Evolutionary conservation across 2,888 invertebrate genomes (phyloP), one percentile per base, ranked within the genome.

Genomic region (Entomobrya multifasciata): DNA sequence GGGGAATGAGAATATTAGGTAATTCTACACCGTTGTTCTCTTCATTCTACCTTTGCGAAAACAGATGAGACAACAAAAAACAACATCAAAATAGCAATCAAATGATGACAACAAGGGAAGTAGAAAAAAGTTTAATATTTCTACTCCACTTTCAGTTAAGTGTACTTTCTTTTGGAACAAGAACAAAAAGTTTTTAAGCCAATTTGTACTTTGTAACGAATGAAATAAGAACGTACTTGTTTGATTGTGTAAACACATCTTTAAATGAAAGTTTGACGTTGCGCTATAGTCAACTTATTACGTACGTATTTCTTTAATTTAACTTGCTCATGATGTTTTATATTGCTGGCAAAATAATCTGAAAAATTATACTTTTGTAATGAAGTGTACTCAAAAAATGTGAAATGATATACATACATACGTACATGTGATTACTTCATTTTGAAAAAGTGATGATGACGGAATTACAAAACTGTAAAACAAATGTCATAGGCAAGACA

Each of bases 361-460:
- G 11, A 4, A 52, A 52, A 20, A 52, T 17, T 8, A 52, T 52
- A 20, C 8, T 36, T 4, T 8, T 8, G 8, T 36, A 36, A 36
- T 36, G 5, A 36, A 36, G 8, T 6, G 36, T 36, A 36, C 36
- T 6, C 36, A 36, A 36, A 36, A 62, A 62, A 62, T 52, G 17
- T 22, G 57, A 57, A 2, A 25, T 0, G 27, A 36, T 62, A 62
- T 30, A 36, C n/a, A 30, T n/a, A 30, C n/a, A n/a, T n/a, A n/a
- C n/a, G n/a, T n/a, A n/a, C n/a, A n/a, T n/a, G 62, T 62, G 62
- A 62, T 62, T 62, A 62, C 36, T 62, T 30, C 17, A 62, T 36
- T 36, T 30, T 1, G 4, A 6, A 36, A 36, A 36, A 25, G 27
- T 60, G 36, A 27, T 27, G 41, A 44, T 11, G 11, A 41, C 30